Base-by-base conservation (phyloP, 2,113 vertebrate species). In the Tautogolabrus adspersus region DNA sequence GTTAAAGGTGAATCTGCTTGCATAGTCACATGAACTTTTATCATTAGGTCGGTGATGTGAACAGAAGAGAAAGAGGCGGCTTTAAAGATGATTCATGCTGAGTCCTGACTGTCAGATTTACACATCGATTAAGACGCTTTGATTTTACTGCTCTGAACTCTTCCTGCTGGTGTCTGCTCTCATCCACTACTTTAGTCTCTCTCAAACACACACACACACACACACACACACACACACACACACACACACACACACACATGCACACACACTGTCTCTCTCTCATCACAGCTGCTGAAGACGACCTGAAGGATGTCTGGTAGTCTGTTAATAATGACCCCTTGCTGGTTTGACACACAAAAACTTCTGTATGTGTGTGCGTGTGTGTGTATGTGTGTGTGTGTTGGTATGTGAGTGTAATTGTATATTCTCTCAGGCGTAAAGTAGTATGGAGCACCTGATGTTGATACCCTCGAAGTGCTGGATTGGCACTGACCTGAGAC, bases 281-380 rank as follows among this genome's bases (percentile, higher is more conserved):
- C 22, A 37, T n/a, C 18, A 61, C 60, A 57, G 55, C 63, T 63
- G 40, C 46, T 44, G 42, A 22, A 46, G 64, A 46, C 59, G 26
- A 62, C 47, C n/a, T 59, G 40, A 81, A 66, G 87, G 89, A 88
- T 85, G 87, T 89, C 66, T 69, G 34, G 23, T 34, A 87, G 88
- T 78, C 91, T 79, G 68, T 75, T 58, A 82, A 82, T 89, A 85
- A 91, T 86, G 67, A 71, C 54, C 69, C 26, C 86, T 65, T 46
- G 62, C 84, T 83, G 87, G 34, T 61, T 76, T 44, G 18, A 77
- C 67, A 78, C 77, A 52, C 54, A 44, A 42, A 38, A n/a, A 9
- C 15, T 5, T 67, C 12, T 65, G 18, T 57, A 44, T 58, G 63
- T 40, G 64, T 79, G 54, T 34, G 46, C 38, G 37, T 58, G n/a